Percentiles rank a stretch among this genome's conserved stretches.
These are phyloP conservation scores for Alectoris magna DNA, from an alignment of 2,797 vertebrate genomes.

Conservation along the genomic window DNA sequence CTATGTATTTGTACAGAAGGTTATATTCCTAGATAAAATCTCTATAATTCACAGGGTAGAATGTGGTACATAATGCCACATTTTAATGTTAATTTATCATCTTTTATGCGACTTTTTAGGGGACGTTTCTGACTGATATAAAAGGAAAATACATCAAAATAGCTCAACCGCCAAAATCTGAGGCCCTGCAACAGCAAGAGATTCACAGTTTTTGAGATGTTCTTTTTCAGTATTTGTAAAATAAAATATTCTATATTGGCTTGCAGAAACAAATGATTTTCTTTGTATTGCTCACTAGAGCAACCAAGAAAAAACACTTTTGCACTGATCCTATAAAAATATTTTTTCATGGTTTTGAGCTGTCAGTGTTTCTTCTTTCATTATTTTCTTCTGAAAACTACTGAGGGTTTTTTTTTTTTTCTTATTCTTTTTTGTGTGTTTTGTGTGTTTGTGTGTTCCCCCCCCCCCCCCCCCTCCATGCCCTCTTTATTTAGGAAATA, in stretches of 20 bases:
- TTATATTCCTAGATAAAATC: background rate
- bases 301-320: background rate
- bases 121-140: background rate
- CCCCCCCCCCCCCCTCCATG: no score
- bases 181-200: background rate
- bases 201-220: background rate
- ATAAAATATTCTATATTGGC: background rate
- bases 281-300: background rate
- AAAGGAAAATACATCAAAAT: background rate
- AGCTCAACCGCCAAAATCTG: background rate
- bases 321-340: background rate
- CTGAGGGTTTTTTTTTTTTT: background rate
- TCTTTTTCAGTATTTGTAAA: background rate
- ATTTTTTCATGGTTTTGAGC: background rate
- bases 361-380: background rate
- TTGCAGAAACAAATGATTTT: background rate
- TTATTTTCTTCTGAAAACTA: background rate
- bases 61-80: background rate
- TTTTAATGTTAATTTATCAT: background rate
- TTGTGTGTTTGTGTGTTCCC: accelerated
- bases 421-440: accelerated
- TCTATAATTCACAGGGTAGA: background rate
- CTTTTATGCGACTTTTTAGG: background rate
- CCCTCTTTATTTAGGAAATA: background rate
- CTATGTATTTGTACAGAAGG: background rate